Percentiles rank a stretch among this genome's conserved stretches.
These are phyloP conservation scores for Ephialtes manifestator DNA, from an alignment of 2,888 invertebrate genomes.

Conservation along the genomic window DNA sequence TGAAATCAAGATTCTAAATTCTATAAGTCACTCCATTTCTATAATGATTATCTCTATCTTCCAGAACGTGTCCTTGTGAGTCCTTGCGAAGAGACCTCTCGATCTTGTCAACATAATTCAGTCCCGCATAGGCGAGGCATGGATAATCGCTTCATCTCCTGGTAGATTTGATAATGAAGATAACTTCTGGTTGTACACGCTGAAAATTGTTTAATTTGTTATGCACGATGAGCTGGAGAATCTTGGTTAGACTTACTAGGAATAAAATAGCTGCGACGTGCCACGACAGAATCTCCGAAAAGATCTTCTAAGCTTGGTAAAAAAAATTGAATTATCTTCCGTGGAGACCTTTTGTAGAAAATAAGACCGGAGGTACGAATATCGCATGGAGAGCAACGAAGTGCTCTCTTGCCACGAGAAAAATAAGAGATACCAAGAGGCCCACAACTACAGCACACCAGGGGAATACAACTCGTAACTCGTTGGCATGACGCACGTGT, in stretches of 20 bases:
- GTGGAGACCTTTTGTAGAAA: slow-evolving; percentile 48
- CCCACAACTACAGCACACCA: slow-evolving; percentile 47
- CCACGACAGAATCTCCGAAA: background rate
- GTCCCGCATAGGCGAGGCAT: slow-evolving; percentile 61
- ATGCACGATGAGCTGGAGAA: slow-evolving; percentile 1
- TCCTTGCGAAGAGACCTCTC: slow-evolving; percentile 57
- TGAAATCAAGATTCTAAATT: slow-evolving; percentile 42
- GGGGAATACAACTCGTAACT: slow-evolving; percentile 73
- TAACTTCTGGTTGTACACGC: background rate
- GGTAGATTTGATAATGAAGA: slow-evolving; percentile 16
- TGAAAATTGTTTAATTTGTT: slow-evolving; percentile 5
- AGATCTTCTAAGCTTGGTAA: slow-evolving; percentile 22
- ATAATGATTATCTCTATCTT: slow-evolving; percentile 48
- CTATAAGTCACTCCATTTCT: slow-evolving; percentile 67
- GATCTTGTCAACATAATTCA: slow-evolving; percentile 40
- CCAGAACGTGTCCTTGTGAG: slow-evolving; percentile 35
- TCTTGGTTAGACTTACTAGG: background rate
- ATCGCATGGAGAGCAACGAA: slow-evolving; percentile 18
- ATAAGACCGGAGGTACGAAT: slow-evolving; percentile 39
- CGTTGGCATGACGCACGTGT: slow-evolving; percentile 75
- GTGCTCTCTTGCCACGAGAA: slow-evolving; percentile 6
- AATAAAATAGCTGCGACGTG: slow-evolving; percentile 17
- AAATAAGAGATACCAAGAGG: slow-evolving; percentile 4
- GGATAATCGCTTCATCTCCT: slow-evolving; percentile 23
- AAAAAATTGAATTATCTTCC: slow-evolving; percentile 62